Conservation (phyloP, 2,113 vertebrate genomes). For the Brachyistius frenatus region DNA sequence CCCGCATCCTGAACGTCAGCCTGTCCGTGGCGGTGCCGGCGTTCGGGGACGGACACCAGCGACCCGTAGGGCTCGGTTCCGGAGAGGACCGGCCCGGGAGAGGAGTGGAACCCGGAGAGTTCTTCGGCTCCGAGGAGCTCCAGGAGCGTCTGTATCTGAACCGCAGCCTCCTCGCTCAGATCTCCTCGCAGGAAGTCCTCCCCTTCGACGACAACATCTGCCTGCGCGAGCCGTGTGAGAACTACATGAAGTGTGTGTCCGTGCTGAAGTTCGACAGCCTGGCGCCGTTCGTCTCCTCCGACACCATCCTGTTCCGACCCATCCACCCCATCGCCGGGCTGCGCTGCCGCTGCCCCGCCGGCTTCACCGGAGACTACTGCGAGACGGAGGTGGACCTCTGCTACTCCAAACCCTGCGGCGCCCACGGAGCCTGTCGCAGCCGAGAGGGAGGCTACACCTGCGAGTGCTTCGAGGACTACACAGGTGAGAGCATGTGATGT, state of each 20-base stretch:
- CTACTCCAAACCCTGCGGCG: slow-evolving; percentile 94
- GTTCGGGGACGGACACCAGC: slow-evolving; percentile 55
- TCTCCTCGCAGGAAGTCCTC: slow-evolving; percentile 92
- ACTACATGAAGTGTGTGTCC: slow-evolving; percentile 98
- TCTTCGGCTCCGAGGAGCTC: slow-evolving; percentile 93
- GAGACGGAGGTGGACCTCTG: slow-evolving; percentile 97
- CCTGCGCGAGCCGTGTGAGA: slow-evolving; percentile 95
- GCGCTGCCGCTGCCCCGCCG: slow-evolving; percentile 92
- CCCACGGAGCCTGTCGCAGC: slow-evolving; percentile 89
- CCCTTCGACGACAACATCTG: slow-evolving; percentile 99
- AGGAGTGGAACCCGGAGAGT: slow-evolving; percentile 65
- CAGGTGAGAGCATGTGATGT: slow-evolving; percentile 83
- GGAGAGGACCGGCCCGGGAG: slow-evolving; percentile 43
- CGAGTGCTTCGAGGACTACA: slow-evolving; percentile 91
- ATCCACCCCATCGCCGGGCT: slow-evolving; percentile 94
- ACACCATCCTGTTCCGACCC: slow-evolving; percentile 95
- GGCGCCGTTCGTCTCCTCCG: slow-evolving; percentile 93
- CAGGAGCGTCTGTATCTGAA: slow-evolving; percentile 96
- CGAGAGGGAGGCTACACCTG: slow-evolving; percentile 95
- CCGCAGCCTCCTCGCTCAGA: slow-evolving; percentile 90
- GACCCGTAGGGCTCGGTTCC: background rate
- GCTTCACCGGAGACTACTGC: slow-evolving; percentile 96
- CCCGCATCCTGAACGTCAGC: slow-evolving; percentile 95
- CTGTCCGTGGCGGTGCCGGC: slow-evolving; percentile 87
- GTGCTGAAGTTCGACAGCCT: slow-evolving; percentile 96